These are phyloP conservation scores for Empis livida DNA, from an alignment of 2,888 invertebrate genomes.

Conservation along the genomic window DNA sequence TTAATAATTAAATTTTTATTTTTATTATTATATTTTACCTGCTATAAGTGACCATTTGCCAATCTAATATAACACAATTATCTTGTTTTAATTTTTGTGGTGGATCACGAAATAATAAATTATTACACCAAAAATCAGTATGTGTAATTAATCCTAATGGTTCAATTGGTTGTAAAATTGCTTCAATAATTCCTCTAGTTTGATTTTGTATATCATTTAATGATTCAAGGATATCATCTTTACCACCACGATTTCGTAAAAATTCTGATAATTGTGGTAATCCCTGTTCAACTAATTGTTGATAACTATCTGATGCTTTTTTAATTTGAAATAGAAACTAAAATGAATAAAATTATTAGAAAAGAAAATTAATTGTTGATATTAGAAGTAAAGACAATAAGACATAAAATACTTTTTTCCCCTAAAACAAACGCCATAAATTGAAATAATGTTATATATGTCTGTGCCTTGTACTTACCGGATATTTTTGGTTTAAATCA, in stretches of 20 bases:
- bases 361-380: too few relatives aligned
- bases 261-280: slow-evolving; percentile 63
- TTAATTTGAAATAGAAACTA: slow-evolving; percentile 63
- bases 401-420: too few relatives aligned
- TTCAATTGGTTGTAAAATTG: slow-evolving; percentile 55
- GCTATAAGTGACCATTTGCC: slow-evolving; percentile 75
- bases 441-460: too few relatives aligned
- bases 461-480: too few relatives aligned
- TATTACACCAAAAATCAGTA: slow-evolving; percentile 76
- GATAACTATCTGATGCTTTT: slow-evolving; percentile 65
- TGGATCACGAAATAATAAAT: slow-evolving; percentile 51
- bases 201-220: slow-evolving; percentile 46
- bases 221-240: slow-evolving; percentile 46
- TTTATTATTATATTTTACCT: slow-evolving; percentile 20
- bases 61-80: slow-evolving; percentile 61
- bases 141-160: slow-evolving; percentile 65
- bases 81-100: slow-evolving; percentile 30
- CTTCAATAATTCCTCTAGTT: slow-evolving; percentile 59
- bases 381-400: too few relatives aligned
- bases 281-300: slow-evolving; percentile 63
- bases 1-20: background rate
- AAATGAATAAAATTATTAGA: too few relatives aligned
- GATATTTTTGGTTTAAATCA: slow-evolving; percentile 20
- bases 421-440: too few relatives aligned
- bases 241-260: slow-evolving; percentile 50